Evolutionary conservation across 2,888 invertebrate species (phyloP).

Genomic region (Mactromeris polynyma): DNA sequence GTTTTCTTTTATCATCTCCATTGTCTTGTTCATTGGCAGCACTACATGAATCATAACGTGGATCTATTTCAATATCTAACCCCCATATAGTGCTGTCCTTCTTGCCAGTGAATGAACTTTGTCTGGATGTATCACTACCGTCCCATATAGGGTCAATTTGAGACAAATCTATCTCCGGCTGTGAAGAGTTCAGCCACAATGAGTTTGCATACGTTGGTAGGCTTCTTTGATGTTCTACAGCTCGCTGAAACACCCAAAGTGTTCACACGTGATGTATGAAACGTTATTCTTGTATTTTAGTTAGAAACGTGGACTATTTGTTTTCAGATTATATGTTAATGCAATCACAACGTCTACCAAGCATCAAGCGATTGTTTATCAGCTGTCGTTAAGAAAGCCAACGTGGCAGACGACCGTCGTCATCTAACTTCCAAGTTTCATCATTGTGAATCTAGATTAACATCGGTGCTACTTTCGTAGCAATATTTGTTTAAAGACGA

Average conservation of each 20-base stretch:
- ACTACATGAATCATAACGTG: neutral
- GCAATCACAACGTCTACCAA: too few relatives aligned
- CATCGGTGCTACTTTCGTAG: too few relatives aligned
- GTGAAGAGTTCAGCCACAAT: constrained; percentile 20
- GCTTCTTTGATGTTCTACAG: constrained; percentile 27
- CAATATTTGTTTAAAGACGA: too few relatives aligned
- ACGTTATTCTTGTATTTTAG: neutral
- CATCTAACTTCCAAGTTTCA: too few relatives aligned
- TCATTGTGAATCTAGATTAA: too few relatives aligned
- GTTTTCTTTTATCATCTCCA: neutral
- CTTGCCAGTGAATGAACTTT: neutral
- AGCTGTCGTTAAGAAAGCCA: too few relatives aligned
- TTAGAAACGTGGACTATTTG: neutral
- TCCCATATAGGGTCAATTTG: constrained; percentile 45
- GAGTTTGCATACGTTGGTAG: constrained; percentile 27
- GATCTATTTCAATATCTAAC: neutral
- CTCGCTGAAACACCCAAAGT: constrained; percentile 53
- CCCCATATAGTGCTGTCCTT: neutral
- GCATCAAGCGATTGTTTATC: too few relatives aligned
- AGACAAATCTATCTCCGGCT: constrained; percentile 27
- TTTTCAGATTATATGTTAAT: too few relatives aligned
- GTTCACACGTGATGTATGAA: constrained; percentile 14
- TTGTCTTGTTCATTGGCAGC: neutral
- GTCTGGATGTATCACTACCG: neutral
- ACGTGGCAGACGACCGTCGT: too few relatives aligned